Conservation (phyloP, 1,140 invertebrate species). For the Drosophila gunungcola region DNA sequence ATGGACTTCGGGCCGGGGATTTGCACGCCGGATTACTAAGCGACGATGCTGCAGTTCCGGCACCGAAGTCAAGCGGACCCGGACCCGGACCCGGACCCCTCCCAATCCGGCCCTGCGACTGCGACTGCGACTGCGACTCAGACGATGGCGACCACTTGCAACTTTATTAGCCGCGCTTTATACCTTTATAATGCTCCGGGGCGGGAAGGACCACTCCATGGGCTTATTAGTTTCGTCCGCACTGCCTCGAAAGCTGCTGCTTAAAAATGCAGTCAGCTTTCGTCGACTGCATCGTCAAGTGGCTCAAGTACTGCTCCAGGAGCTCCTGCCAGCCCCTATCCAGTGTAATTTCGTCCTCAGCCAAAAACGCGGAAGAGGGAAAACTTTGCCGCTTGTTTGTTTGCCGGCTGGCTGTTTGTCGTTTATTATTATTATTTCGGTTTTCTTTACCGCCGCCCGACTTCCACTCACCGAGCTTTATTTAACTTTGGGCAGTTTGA, state of each 20-base stretch:
- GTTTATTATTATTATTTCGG: constrained; percentile 82
- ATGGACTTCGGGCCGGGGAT: constrained; percentile 32
- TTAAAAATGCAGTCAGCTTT: constrained; percentile 69
- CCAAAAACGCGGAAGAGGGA: constrained; percentile 42
- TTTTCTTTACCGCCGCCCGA: constrained; percentile 32
- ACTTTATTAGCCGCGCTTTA: constrained; percentile 75
- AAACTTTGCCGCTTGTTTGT: constrained; percentile 76
- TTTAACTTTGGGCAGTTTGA: constrained; percentile 83
- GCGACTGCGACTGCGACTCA: constrained; percentile 20
- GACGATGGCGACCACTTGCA: constrained; percentile 62
- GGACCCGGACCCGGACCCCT: not conserved
- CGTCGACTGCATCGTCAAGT: constrained; percentile 69
- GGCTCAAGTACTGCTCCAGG: constrained; percentile 39
- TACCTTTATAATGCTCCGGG: constrained; percentile 64
- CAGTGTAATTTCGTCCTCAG: constrained; percentile 42
- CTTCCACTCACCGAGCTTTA: constrained; percentile 66
- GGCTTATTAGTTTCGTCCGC: constrained; percentile 71
- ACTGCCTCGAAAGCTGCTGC: constrained; percentile 39
- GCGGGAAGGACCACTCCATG: constrained; percentile 47
- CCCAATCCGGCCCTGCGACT: not conserved
- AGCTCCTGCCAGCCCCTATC: constrained; percentile 1
- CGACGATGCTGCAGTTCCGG: constrained; percentile 41
- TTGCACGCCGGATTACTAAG: constrained; percentile 71
- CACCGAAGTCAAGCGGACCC: constrained; percentile 14
- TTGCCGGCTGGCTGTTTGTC: constrained; percentile 76